Evolutionary conservation across 35 echinoderm and acorn worm genomes (phyloP).

Genomic region (Ptychodera flava): DNA sequence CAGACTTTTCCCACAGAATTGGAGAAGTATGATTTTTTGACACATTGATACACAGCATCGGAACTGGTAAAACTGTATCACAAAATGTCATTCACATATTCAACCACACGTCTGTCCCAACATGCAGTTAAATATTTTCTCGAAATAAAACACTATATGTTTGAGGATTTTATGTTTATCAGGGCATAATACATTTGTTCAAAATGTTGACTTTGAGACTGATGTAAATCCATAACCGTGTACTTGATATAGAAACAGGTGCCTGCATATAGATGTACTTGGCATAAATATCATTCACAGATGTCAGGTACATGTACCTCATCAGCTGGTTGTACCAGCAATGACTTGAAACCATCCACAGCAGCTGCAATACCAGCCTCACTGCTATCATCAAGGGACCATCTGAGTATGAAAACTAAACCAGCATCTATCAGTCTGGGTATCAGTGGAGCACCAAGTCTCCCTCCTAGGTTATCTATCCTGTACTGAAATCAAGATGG

Average conservation of each 20-base stretch:
- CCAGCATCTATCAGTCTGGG: constrained; percentile 73
- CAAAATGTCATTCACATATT: too few relatives aligned
- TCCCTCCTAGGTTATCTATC: constrained; percentile 55
- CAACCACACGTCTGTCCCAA: too few relatives aligned
- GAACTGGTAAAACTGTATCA: background rate
- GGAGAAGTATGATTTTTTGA: background rate
- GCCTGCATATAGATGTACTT: too few relatives aligned
- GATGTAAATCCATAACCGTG: too few relatives aligned
- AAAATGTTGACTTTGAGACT: too few relatives aligned
- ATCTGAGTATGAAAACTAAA: constrained; percentile 69
- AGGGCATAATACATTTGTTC: too few relatives aligned
- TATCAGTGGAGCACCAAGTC: constrained; percentile 64
- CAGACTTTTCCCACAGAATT: background rate
- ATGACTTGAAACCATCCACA: constrained; percentile 63
- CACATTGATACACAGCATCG: background rate
- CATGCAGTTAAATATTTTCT: too few relatives aligned
- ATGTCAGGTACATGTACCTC: constrained; percentile 81
- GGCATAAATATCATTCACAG: too few relatives aligned
- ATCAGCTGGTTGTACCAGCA: constrained; percentile 88
- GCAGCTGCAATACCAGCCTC: constrained; percentile 77
- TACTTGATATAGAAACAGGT: too few relatives aligned
- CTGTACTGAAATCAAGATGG: constrained; percentile 17
- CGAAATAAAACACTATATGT: too few relatives aligned
- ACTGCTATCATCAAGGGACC: constrained; percentile 78
- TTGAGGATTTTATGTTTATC: too few relatives aligned